A percentile compares a stretch with the other conserved stretches of the same genome.
Evolutionary conservation across 2,113 vertebrate genomes (phyloP).

Genomic region (Reinhardtius hippoglossoides): DNA sequence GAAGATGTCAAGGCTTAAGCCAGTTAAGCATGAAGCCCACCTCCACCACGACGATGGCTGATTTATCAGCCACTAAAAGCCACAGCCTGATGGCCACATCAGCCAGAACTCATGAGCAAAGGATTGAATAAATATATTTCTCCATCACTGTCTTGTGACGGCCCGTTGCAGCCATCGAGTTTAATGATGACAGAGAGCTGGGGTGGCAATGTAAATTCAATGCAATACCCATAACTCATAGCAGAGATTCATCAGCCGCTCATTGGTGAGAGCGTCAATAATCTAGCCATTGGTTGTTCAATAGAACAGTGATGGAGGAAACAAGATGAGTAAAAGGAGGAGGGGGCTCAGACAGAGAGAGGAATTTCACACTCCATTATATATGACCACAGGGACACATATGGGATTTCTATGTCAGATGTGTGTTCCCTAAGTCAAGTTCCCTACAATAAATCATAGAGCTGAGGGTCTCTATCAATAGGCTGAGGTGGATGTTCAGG

Average conservation of each 20-base stretch:
- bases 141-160: conserved; percentile 50
- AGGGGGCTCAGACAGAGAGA: conserved; percentile 26
- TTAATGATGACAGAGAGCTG: conserved; percentile 61
- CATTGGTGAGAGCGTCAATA: conserved; percentile 40
- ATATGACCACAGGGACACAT: conserved; percentile 6
- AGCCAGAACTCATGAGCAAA: conserved; percentile 49
- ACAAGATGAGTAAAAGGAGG: conserved; percentile 32
- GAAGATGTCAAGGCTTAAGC: conserved; percentile 27
- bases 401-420: conserved; percentile 23
- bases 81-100: conserved; percentile 37
- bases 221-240: conserved; percentile 45
- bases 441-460: no score
- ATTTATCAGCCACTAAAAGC: conserved; percentile 69
- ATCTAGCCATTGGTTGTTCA: conserved; percentile 31
- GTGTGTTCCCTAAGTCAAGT: conserved; percentile 14
- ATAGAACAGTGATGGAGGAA: conserved; percentile 27
- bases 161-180: conserved; percentile 37
- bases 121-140: conserved; percentile 64
- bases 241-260: conserved; percentile 56
- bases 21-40: conserved; percentile 55
- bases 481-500: conserved; percentile 15
- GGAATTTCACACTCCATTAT: conserved; percentile 32
- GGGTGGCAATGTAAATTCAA: conserved; percentile 44
- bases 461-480: conserved; percentile 32
- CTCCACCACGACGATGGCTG: conserved; percentile 4